Evolutionary conservation across 2,888 invertebrate species (phyloP).

Genomic region (Marronus borbonicus): DNA sequence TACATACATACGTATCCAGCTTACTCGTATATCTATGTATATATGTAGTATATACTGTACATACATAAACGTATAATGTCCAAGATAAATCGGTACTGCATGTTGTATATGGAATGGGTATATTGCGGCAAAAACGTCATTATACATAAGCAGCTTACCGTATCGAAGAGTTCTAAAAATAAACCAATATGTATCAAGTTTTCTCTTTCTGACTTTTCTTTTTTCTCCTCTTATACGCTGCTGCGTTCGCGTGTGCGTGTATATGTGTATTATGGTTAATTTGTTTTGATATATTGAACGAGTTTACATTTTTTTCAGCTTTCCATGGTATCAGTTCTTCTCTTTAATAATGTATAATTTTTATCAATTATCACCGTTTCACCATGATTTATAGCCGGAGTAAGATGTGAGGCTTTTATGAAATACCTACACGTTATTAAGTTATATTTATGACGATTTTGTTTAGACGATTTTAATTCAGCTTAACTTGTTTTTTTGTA

Average conservation of each 20-base stretch:
- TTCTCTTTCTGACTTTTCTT: slow-evolving; percentile 19
- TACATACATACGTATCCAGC: slow-evolving; percentile 23
- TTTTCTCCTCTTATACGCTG: slow-evolving; percentile 1
- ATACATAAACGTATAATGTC: not conserved
- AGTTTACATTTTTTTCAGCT: slow-evolving; percentile 18
- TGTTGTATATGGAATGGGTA: slow-evolving; percentile 36
- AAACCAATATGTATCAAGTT: slow-evolving; percentile 37
- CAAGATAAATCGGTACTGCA: slow-evolving; percentile 40
- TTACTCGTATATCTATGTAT: slow-evolving; percentile 7
- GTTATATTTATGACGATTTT: slow-evolving; percentile 1
- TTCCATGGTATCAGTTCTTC: slow-evolving; percentile 22
- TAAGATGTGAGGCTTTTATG: slow-evolving; percentile 1
- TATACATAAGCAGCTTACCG: slow-evolving; percentile 37
- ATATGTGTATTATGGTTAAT: slow-evolving; percentile 33
- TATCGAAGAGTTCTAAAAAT: slow-evolving; percentile 40
- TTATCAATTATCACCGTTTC: slow-evolving; percentile 32
- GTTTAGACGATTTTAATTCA: not conserved
- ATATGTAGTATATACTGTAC: not conserved
- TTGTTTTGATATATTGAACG: slow-evolving; percentile 46
- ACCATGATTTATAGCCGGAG: slow-evolving; percentile 4
- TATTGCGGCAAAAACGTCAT: slow-evolving; percentile 41
- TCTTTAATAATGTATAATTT: slow-evolving; percentile 31
- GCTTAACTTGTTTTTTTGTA: too few relatives aligned
- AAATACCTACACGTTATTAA: slow-evolving; percentile 14
- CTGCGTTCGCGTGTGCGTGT: not conserved